Evolutionary conservation across 1,140 invertebrate species (phyloP).

Genomic region (Lithobius niger): DNA sequence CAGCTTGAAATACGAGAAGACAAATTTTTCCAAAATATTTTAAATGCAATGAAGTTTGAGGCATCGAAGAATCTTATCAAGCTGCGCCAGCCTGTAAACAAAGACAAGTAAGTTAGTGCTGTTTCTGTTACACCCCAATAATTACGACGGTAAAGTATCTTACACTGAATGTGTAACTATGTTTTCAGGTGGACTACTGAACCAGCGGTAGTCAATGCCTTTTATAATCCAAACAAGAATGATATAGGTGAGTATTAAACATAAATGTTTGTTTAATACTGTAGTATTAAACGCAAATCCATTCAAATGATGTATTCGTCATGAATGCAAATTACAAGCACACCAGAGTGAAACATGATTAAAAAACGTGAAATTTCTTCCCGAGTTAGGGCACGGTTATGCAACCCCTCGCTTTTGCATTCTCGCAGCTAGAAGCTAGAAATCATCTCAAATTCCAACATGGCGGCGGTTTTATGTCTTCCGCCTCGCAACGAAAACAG

Average conservation of each 20-base stretch:
- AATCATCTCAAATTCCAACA: too few species aligned
- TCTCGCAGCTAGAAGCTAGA: too few species aligned
- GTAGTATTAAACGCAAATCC: not conserved
- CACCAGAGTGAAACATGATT: too few species aligned
- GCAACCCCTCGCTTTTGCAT: too few species aligned
- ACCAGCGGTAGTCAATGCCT: conserved; percentile 82
- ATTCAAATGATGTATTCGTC: conserved; percentile 1
- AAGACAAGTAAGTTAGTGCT: conserved; percentile 45
- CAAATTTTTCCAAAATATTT: conserved; percentile 57
- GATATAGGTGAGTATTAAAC: conserved; percentile 53
- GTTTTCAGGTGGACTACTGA: conserved; percentile 71
- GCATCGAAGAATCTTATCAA: conserved; percentile 57
- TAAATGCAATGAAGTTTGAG: conserved; percentile 56
- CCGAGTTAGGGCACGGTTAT: too few species aligned
- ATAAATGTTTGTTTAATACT: conserved; percentile 8
- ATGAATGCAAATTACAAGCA: too few species aligned
- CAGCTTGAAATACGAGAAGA: conserved; percentile 55
- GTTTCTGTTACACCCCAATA: too few species aligned
- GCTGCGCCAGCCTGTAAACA: conserved; percentile 58
- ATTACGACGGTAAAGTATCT: too few species aligned
- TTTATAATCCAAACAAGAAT: conserved; percentile 89
- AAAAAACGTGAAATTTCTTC: too few species aligned
- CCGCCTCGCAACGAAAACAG: too few species aligned
- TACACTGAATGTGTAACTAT: too few species aligned
- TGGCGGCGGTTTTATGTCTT: too few species aligned